Evolutionary conservation across 2,888 invertebrate species (phyloP), one percentile per base, ranked within the genome.

Genomic region (Meiosimyza platycephala): DNA sequence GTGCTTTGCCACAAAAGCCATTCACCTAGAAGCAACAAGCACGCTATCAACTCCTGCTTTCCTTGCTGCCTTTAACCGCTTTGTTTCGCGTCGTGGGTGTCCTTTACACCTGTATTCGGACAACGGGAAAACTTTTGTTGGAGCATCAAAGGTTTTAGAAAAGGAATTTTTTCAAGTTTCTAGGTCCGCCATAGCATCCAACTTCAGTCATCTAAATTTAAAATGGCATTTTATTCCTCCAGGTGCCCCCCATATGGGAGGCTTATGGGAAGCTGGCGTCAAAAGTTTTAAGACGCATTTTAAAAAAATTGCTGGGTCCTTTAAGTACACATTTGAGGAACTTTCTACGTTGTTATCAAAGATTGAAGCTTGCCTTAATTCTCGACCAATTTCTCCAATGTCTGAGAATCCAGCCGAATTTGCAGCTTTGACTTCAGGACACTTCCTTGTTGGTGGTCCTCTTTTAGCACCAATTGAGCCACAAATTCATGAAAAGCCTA

Each of bases 201-300:
- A 28, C 28, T 28, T 28, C 4, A 28, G 28, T 28, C 13, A 16
- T 2, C 40, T 22, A 6, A 52, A 15, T 52, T 76, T n/a, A 66
- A 12, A 2, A 72, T 75, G 77, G 59, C 76, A 28, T 54, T 76
- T 77, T 15, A 75, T 74, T 22, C 64, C 72, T 2, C 68, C 74
- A n/a, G 66, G 74, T 13, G 71, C 5, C 75, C 72, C n/a, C 16
- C 71, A 75, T 55, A 28, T 28, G 28, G 28, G 28, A 28, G 4
- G 28, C 4, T 28, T 28, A 72, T 75, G 68, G 72, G 75, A 75
- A 22, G 72, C 74, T 7, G 74, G 74, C 0, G 73, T 72, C 6
- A 75, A 71, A 64, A 70, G 72, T 52, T 71, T 76, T 9, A 74
- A 76, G 52, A 54, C 69, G 15, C 72, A 75, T 54, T 67, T 75